These are phyloP conservation scores for Athalia circularis DNA, from an alignment of 2,888 invertebrate species.

Conservation along the genomic window DNA sequence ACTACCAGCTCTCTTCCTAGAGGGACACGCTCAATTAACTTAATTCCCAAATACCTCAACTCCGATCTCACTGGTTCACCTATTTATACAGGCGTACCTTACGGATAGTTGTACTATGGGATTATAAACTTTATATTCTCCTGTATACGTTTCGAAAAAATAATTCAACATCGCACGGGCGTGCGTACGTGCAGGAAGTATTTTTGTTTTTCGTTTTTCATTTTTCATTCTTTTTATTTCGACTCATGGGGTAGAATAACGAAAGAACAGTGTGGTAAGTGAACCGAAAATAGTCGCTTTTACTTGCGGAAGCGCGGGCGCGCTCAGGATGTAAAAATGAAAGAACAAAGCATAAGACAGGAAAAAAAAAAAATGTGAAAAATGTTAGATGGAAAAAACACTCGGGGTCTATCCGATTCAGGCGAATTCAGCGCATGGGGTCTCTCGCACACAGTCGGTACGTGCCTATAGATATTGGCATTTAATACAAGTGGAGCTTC, in stretches of 20 bases:
- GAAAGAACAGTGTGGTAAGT: conserved; percentile 22
- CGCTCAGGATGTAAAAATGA: conserved; percentile 3
- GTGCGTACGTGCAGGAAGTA: no score
- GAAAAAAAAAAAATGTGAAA: conserved; percentile 12
- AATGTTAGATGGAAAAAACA: conserved; percentile 19
- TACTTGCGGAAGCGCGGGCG: background rate
- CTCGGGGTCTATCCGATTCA: conserved; percentile 10
- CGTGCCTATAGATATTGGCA: background rate
- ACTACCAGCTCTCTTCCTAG: background rate
- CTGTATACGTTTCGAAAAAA: no score
- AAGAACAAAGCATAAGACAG: background rate
- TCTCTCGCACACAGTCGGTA: conserved; percentile 3
- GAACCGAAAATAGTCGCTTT: conserved; percentile 25
- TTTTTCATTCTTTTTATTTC: background rate
- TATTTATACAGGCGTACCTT: no score
- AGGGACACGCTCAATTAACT: conserved; percentile 26
- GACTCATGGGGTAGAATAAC: background rate
- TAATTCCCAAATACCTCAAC: background rate
- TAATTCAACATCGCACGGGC: no score
- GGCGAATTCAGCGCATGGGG: background rate
- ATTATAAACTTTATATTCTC: no score
- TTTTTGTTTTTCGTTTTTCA: no score
- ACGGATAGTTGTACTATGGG: no score
- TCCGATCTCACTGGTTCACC: no score
- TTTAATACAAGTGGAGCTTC: conserved; percentile 23